Evolutionary conservation across 1,140 invertebrate species (phyloP).

Genomic region (Drosophila murphyi): DNA sequence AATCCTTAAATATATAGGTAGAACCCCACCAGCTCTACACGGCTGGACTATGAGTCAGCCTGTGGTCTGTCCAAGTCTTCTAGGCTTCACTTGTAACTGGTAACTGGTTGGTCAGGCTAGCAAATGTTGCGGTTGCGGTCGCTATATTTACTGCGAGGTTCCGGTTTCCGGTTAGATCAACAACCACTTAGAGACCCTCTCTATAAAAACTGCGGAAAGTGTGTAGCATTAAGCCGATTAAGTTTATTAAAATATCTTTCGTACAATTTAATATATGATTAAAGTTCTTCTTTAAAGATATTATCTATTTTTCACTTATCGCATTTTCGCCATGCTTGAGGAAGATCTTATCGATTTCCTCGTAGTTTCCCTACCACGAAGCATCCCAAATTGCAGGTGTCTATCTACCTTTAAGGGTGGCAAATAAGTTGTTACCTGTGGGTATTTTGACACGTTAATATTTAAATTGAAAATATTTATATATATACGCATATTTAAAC

Average conservation of each 20-base stretch:
- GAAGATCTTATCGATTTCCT: too few relatives aligned
- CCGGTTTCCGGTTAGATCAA: background rate
- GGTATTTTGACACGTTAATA: background rate
- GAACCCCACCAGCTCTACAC: background rate
- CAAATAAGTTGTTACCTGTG: too few relatives aligned
- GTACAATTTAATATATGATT: too few relatives aligned
- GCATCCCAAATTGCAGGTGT: too few relatives aligned
- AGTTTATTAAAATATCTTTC: too few relatives aligned
- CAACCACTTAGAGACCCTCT: background rate
- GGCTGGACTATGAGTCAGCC: constrained; percentile 12
- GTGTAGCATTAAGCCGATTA: too few relatives aligned
- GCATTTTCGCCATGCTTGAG: too few relatives aligned
- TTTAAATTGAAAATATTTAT: background rate
- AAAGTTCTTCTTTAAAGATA: too few relatives aligned
- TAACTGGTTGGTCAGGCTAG: constrained; percentile 5
- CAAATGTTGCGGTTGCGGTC: constrained; percentile 42
- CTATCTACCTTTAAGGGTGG: too few relatives aligned
- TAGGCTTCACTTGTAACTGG: constrained; percentile 8
- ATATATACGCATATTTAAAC: background rate
- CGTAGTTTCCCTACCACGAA: too few relatives aligned
- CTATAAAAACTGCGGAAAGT: background rate
- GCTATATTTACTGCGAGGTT: background rate
- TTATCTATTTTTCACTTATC: too few relatives aligned
- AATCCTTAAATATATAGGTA: constrained; percentile 54
- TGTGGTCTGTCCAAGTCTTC: background rate